Evolutionary conservation across 2,113 vertebrate genomes (phyloP), one percentile per base, ranked within the genome.

Genomic region (Sigmodon hispidus): DNA sequence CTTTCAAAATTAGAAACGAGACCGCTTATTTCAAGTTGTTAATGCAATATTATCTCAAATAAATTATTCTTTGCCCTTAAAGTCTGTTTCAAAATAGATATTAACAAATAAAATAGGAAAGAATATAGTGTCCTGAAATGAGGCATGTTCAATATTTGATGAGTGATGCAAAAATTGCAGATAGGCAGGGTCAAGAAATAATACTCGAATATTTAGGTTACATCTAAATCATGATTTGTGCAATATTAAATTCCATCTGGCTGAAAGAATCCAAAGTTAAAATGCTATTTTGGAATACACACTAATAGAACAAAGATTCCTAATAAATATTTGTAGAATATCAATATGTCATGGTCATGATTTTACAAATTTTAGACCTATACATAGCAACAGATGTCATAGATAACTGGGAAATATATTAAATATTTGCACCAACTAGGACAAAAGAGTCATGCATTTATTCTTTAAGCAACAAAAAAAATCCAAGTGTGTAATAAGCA

Each of bases 191-290:
- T 87, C 11, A 88, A 93, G 73, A 95, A 93, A 87, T 43, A 91
- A 67, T 12, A 67, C 24, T 91, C 84, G 50, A 76, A 84, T 84
- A 40, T 59, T 89, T 73, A 65, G 7, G 87, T 92, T 90, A 69
- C 89, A 52, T 63, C 22, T 85, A 91, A 83, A 10, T 81, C 59
- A 61, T 22, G 75, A 43, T 34, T 52, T 87, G 24, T 55, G 8
- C 21, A 90, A 80, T 95, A 84, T 89, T 90, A 94, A 95, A 89
- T 93, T 84, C 34, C 10, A 70, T 4, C 11, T 80, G 85, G 6
- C 94, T 95, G 52, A 90, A 94, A 96, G 48, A 89, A 34, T 94
- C 87, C 87, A 89, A 40, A 84, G 1, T 88, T 94, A 77, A 76
- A 95, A 92, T 16, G 59, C 48, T 72, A 6, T 50, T 97, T 85